Evolutionary conservation across 2,888 invertebrate species (phyloP), one percentile per base, ranked within the genome.

Genomic region (Andrena flavipes): DNA sequence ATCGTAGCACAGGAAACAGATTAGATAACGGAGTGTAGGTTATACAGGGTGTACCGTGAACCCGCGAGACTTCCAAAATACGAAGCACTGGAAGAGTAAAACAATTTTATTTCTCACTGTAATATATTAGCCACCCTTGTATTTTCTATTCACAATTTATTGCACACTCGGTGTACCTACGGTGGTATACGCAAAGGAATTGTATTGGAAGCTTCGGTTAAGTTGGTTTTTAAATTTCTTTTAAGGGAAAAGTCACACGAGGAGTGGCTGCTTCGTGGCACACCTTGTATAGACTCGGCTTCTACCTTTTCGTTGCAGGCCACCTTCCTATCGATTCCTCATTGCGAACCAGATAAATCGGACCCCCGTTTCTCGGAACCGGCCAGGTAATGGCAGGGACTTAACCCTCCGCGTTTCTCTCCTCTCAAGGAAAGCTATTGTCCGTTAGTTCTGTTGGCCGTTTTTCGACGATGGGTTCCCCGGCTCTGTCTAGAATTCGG

Each of bases 281-380:
- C 82, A 78, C 82, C 63, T 10, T 48, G 48, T 74, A 63, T 64
- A 69, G 68, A n/a, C 74, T 60, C 73, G 75, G 60, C 69, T 49
- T 71, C 76, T 71, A 70, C 62, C 78, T 82, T 76, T 78, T 72
- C 67, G 72, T 80, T 60, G 59, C 78, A 78, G 68, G 75, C 84
- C 72, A 78, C 60, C 76, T 42, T 85, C 73, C 85, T 88, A 90
- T 91, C 91, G 90, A 90, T 88, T 85, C 84, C 85, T 89, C 87
- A 82, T 87, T 88, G 87, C 88, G 87, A 90, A 85, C 89, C 91
- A 90, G 91, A 92, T 92, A 93, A 92, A 92, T 92, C 92, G 91
- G 90, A 86, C 69, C 90, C 84, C 85, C 79, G 87, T 83, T 93
- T 93, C 93, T 91, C 81, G 87, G 93, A 93, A 93, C 87, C 80